Base-by-base conservation (phyloP, 1,140 invertebrate genomes). In the Coptotermes formosanus region DNA sequence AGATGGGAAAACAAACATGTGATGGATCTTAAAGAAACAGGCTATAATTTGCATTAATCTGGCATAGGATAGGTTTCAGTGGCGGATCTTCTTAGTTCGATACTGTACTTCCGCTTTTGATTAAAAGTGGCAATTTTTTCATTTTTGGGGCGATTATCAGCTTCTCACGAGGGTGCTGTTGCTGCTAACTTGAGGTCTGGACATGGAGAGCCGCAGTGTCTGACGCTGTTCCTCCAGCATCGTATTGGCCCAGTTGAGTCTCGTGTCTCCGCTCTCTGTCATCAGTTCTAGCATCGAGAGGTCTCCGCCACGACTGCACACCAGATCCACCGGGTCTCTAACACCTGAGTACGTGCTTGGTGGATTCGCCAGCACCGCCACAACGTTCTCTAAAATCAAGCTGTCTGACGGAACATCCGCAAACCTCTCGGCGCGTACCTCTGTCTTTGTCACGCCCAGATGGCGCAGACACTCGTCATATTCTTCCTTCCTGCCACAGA, bases 281-380 rank as follows among this genome's bases (percentile, higher is more conserved):
- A 95, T 90, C 55, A 93, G 92, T 90, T 95, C 93, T 48, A 95
- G 90, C 93, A 95, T 94, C 21, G 92, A 92, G 25, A 95, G 89
- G 89, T 95, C 94, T 0, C 94, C 94, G 11, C 94, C 94, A 52
- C 94, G 89, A 16, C 94, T 94, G 88, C 94, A 94, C 19, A 91
- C 89, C 88, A 89, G 82, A 45, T 89, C 88, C 23, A 88, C 88
- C 2, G 95, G 94, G 89, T 96, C 95, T 0, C 91, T 92, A 16
- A 96, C 93, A 4, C 95, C 95, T 0, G 94, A 95, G 88, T 96
- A 96, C 3, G 95, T 96, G 88, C 95, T 96, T 0, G 94, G 94
- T 0, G 96, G 95, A 1, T 94, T 94, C 8, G 95, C 95, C 87
- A 96, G 91, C 7, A 95, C 93, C 0, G 95, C 94, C 0, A 95